Percentiles rank a stretch among this genome's conserved stretches.
Conservation (phyloP, 1,140 invertebrate species). For the Pinna nobilis region DNA sequence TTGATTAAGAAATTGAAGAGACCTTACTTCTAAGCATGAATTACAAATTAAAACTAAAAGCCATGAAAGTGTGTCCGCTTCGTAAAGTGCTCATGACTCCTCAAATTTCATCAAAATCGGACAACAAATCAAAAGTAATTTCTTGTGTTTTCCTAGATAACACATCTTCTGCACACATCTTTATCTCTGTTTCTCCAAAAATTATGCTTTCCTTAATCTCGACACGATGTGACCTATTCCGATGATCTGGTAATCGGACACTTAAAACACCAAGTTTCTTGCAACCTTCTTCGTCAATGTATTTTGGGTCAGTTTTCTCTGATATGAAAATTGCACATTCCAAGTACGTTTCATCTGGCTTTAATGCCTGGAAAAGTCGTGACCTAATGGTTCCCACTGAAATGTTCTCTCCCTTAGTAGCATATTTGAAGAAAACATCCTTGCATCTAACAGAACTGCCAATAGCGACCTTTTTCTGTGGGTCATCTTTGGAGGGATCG, state of each 20-base stretch:
- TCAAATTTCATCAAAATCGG: too few species aligned
- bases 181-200: slow-evolving; percentile 36
- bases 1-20: too few species aligned
- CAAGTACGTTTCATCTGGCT: background rate
- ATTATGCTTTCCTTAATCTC: slow-evolving; percentile 35
- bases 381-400: slow-evolving; percentile 5
- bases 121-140: slow-evolving; percentile 14
- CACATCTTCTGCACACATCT: slow-evolving; percentile 18
- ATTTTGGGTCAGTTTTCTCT: background rate
- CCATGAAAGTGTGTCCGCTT: too few species aligned
- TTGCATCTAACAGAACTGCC: background rate
- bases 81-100: too few species aligned
- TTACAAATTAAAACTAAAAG: too few species aligned
- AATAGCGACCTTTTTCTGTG: slow-evolving; percentile 2
- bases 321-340: slow-evolving; percentile 22
- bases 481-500: slow-evolving; percentile 1
- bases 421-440: slow-evolving; percentile 28
- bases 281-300: slow-evolving; percentile 11
- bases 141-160: slow-evolving; percentile 7
- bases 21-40: too few species aligned
- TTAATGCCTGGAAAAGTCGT: slow-evolving; percentile 18
- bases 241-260: background rate
- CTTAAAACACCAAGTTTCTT: slow-evolving; percentile 3
- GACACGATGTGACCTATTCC: background rate
- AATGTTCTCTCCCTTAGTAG: slow-evolving; percentile 21